Evolutionary conservation across 2,797 vertebrate species (phyloP).

Genomic region (Micropoecilia bifurca): DNA sequence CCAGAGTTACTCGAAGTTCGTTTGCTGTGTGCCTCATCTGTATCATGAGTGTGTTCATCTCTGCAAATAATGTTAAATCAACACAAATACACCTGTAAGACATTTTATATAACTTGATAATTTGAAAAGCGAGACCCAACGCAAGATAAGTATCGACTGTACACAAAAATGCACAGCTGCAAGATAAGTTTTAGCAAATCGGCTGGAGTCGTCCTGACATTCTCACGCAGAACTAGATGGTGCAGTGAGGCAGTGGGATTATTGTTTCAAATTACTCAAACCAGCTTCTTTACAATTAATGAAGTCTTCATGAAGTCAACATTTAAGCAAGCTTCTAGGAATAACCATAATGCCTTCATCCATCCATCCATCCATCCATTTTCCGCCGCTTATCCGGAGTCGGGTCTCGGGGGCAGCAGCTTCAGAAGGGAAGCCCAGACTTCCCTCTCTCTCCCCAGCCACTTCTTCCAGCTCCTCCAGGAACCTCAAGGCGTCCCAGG

Average conservation of each 20-base stretch:
- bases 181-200: background rate
- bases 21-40: constrained; percentile 81
- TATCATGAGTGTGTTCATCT: constrained; percentile 82
- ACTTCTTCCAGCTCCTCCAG: too few species aligned
- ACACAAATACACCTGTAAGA: too few species aligned
- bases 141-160: background rate
- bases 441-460: too few species aligned
- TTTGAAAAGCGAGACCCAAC: background rate
- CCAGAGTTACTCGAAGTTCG: constrained; percentile 75
- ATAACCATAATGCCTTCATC: background rate
- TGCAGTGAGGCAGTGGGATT: background rate
- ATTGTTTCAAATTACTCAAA: background rate
- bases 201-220: background rate
- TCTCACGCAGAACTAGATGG: background rate
- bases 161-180: background rate
- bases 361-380: too few species aligned
- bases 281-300: background rate
- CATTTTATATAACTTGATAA: constrained; percentile 3
- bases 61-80: constrained; percentile 44
- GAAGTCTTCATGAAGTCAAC: background rate
- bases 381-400: too few species aligned
- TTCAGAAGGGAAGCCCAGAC: too few species aligned
- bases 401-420: too few species aligned
- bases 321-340: background rate
- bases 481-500: too few species aligned